These are phyloP conservation scores for Phrynosoma platyrhinos DNA, from an alignment of 2,113 vertebrate genomes.

Conservation along the genomic window DNA sequence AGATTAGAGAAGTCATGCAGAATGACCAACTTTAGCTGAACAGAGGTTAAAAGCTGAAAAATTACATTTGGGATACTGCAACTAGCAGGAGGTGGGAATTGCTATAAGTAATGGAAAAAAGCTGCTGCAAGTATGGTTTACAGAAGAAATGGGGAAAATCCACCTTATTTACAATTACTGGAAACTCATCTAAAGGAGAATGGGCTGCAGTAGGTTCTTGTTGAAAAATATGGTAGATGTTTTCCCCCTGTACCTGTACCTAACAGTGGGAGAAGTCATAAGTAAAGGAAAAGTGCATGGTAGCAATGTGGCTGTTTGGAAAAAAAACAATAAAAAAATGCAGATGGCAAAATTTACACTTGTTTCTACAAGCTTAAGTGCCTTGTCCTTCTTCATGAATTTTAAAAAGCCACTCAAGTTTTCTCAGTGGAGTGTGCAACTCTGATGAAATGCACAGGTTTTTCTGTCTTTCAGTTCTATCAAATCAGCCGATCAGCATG, in stretches of 20 bases:
- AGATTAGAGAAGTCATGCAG: conserved; percentile 15
- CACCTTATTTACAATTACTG: conserved; percentile 46
- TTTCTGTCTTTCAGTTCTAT: conserved; percentile 50
- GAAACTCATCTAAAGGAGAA: conserved; percentile 41
- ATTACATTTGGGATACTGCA: conserved; percentile 27
- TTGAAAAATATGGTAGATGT: conserved; percentile 60
- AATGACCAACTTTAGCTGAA: neutral
- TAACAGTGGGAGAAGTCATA: conserved; percentile 44
- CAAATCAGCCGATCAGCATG: conserved; percentile 43
- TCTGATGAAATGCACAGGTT: conserved; percentile 48
- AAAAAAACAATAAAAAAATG: conserved; percentile 25
- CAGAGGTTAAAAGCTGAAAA: neutral
- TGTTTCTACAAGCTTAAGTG: conserved; percentile 48
- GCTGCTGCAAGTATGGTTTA: conserved; percentile 48
- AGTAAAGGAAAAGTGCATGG: conserved; percentile 36
- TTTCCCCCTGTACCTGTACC: neutral
- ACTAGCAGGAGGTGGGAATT: neutral
- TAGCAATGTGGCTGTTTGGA: conserved; percentile 35
- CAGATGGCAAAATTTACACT: conserved; percentile 44
- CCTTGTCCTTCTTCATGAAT: conserved; percentile 57
- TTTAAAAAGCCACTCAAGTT: conserved; percentile 35
- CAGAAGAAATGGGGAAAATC: conserved; percentile 29
- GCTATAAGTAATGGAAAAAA: conserved; percentile 3
- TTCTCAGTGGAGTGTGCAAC: conserved; percentile 43
- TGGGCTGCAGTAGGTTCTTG: conserved; percentile 44